Evolutionary conservation across 2,888 invertebrate species (phyloP), one percentile per base, ranked within the genome.

Genomic region (Bellardia pandia): DNA sequence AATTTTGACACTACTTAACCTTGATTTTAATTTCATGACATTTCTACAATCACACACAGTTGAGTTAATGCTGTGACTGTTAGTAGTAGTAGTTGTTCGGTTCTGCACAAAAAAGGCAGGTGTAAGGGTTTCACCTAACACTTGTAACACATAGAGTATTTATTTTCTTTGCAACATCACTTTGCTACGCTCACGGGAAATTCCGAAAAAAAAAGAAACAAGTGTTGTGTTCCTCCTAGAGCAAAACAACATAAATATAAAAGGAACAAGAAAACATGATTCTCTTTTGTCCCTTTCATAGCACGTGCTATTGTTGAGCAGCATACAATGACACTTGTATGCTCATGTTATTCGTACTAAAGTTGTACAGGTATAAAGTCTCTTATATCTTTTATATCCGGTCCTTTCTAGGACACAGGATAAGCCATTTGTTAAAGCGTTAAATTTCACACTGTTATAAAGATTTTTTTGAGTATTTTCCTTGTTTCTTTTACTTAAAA

Each of bases 301-400:
- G 86, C 81, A 86, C 86, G 77, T 68, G 81, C 77, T 78, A 14
- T 76, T 80, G 76, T 85, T 75, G 62, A 72, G 60, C 71, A 72
- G 53, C 2, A 16, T 14, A 30, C 62, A 13, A 60, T 23, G 58
- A 42, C 64, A 85, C 53, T 51, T 56, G n/a, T 6, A 58, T 51
- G 23, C 9, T 53, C 37, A 40, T 45, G n/a, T 42, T 16, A 42
- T n/a, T 42, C n/a, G 0, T 13, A 53, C 7, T 33, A 30, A 6
- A 40, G 60, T 14, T 77, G 9, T 53, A 23, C 53, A 85, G 68
- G 75, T 78, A 85, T 30, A 42, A 30, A 51, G 6, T 8, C 37
- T 48, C 8, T 40, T 3, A 42, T 4, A 42, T 37, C 9, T 45
- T 42, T 33, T 14, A 71, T 42, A 13, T 3, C 53, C 37, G 62